Conservation (phyloP, 2,113 vertebrate species). For the Pristiophorus japonicus region DNA sequence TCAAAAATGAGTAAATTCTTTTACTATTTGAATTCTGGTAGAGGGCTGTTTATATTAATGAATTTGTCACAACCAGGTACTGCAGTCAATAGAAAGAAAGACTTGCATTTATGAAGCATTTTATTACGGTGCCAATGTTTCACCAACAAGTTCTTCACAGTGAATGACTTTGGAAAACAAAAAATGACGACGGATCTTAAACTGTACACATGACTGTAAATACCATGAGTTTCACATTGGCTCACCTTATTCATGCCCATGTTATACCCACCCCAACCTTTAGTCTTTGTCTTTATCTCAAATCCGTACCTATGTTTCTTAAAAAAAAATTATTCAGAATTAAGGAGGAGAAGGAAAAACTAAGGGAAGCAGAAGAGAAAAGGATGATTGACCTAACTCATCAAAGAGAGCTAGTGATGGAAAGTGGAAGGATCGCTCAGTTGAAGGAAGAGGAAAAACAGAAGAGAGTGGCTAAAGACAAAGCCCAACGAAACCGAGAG, state of each 20-base stretch:
- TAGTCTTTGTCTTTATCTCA: neutral
- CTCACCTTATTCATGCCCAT: neutral
- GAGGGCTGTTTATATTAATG: neutral
- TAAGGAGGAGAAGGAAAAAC: constrained; percentile 71
- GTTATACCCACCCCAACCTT: neutral
- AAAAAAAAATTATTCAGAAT: constrained; percentile 62
- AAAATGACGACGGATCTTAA: neutral
- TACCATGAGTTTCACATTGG: too few relatives aligned
- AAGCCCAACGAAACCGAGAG: constrained; percentile 56
- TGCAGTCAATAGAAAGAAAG: neutral
- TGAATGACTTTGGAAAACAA: neutral
- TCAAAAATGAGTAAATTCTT: too few relatives aligned
- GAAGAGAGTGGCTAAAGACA: constrained; percentile 47
- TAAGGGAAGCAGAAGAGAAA: constrained; percentile 64
- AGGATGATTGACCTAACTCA: constrained; percentile 45
- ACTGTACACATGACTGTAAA: neutral
- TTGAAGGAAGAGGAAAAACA: constrained; percentile 60
- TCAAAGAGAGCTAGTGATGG: constrained; percentile 42
- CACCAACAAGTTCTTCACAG: too few relatives aligned
- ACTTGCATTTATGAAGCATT: neutral
- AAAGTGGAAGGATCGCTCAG: constrained; percentile 55
- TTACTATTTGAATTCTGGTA: too few relatives aligned
- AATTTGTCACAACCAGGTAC: neutral
- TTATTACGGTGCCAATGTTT: neutral
- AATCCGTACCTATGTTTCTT: neutral